These are phyloP conservation scores for Jacana jacana DNA, from an alignment of 2,113 vertebrate genomes.

Conservation along the genomic window DNA sequence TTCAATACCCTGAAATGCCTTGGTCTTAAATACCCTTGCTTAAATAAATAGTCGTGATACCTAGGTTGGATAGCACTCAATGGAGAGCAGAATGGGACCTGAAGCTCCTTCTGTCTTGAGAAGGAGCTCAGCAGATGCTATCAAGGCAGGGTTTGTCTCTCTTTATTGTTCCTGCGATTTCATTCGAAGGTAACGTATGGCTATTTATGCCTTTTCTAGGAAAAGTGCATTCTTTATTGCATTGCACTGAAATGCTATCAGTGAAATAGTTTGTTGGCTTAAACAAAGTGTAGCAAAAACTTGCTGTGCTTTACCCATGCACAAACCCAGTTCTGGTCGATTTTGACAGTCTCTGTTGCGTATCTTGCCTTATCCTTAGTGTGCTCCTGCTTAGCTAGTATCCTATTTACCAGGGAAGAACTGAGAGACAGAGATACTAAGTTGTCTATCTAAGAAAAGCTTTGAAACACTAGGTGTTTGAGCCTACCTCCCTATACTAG, in stretches of 20 bases:
- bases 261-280: not conserved
- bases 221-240: not conserved
- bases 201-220: not conserved
- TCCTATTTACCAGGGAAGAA: not conserved
- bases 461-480: not conserved
- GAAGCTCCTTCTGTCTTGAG: not conserved
- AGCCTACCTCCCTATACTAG: not conserved
- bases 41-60: not conserved
- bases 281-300: constrained; percentile 5
- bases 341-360: not conserved
- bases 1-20: not conserved
- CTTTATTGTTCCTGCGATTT: not conserved
- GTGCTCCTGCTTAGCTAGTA: not conserved
- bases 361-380: not conserved
- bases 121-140: not conserved
- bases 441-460: not conserved
- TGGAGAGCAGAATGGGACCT: not conserved
- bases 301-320: not conserved
- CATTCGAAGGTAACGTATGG: not conserved
- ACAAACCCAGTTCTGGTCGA: not conserved
- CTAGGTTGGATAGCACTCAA: not conserved
- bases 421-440: not conserved
- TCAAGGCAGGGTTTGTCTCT: not conserved
- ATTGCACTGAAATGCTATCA: not conserved
- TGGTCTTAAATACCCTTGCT: not conserved